Evolutionary conservation across 2,888 invertebrate species (phyloP).

Genomic region (Julus scanicus): DNA sequence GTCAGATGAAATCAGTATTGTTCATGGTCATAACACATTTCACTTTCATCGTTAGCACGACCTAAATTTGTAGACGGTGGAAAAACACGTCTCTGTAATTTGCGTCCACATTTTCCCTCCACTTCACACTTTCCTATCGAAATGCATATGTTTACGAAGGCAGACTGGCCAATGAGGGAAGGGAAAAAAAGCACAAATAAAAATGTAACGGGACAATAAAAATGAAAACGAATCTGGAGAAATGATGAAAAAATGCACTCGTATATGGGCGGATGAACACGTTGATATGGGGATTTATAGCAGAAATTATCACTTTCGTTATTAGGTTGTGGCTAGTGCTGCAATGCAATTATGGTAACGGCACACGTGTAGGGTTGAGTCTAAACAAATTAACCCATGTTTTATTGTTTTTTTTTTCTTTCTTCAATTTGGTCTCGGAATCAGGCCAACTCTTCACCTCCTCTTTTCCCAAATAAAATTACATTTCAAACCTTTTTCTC

Average conservation of each 20-base stretch:
- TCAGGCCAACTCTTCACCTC: conserved; percentile 33
- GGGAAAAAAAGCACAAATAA: neutral
- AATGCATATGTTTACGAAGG: neutral
- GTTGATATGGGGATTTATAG: conserved; percentile 3
- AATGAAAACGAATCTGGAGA: conserved; percentile 15
- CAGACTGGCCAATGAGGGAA: neutral
- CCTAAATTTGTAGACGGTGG: conserved; percentile 26
- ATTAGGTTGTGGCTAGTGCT: neutral
- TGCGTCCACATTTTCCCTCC: neutral
- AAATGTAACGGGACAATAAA: neutral
- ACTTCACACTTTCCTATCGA: neutral
- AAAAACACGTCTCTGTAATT: conserved; percentile 23
- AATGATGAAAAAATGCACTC: neutral
- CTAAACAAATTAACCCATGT: neutral
- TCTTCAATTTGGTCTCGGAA: neutral
- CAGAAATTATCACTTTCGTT: conserved; percentile 24
- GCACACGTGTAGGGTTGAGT: neutral
- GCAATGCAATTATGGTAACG: neutral
- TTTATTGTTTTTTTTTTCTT: neutral
- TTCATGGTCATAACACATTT: conserved; percentile 33
- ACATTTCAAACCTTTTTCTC: neutral
- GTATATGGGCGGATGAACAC: neutral
- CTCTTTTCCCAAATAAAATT: conserved; percentile 17
- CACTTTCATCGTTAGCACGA: conserved; percentile 27
- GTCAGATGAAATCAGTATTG: conserved; percentile 33